Conservation (phyloP, 2,888 invertebrate genomes). For the Apodemia mormo region DNA sequence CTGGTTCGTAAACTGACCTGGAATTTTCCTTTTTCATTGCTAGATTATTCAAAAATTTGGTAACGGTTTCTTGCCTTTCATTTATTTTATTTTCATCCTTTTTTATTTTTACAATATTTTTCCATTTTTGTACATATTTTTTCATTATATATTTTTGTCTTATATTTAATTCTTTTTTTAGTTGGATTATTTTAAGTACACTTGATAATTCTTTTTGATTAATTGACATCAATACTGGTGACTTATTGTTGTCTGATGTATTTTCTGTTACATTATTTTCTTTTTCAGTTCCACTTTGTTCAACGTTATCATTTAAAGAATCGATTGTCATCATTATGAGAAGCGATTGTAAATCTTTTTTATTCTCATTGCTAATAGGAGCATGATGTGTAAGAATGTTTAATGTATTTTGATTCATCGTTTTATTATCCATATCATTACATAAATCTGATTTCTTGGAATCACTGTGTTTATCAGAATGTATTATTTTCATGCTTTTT, state of each 20-base stretch:
- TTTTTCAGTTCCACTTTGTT: constrained; percentile 32
- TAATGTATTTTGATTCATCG: neutral
- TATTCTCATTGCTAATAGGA: constrained; percentile 11
- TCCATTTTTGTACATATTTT: constrained; percentile 65
- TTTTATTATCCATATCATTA: neutral
- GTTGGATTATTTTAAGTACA: constrained; percentile 53
- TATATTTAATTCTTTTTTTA: constrained; percentile 48
- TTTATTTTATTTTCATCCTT: constrained; percentile 49
- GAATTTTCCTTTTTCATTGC: constrained; percentile 56
- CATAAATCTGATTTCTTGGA: neutral
- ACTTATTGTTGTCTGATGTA: constrained; percentile 16
- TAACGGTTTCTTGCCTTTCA: constrained; percentile 56
- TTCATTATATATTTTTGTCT: constrained; percentile 48
- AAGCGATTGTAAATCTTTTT: constrained; percentile 58
- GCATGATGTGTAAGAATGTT: neutral
- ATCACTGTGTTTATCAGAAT: neutral
- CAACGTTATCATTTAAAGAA: constrained; percentile 45
- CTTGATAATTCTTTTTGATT: constrained; percentile 33
- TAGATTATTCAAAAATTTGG: constrained; percentile 66
- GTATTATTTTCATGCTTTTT: constrained; percentile 7
- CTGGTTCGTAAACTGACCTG: constrained; percentile 43
- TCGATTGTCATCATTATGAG: constrained; percentile 65
- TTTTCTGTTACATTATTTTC: constrained; percentile 23
- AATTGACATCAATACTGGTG: constrained; percentile 18
- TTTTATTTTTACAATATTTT: constrained; percentile 48